phyloP scores from a whole-genome alignment of 2,113 vertebrate species.

The Otus sunia region DNA sequence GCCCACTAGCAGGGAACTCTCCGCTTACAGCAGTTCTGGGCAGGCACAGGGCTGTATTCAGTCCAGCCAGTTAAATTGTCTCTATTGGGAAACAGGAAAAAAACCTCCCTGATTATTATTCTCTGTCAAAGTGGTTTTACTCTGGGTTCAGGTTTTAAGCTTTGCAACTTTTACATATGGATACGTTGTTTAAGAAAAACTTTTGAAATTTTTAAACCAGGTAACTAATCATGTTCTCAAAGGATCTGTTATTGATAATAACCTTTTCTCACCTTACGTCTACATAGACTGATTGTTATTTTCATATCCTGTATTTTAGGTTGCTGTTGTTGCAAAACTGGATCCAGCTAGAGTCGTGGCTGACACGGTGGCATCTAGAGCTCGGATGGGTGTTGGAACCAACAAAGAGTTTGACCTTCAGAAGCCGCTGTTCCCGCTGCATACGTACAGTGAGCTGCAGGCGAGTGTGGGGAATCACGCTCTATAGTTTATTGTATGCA shows the following conservation, averaged over 20 bases:
- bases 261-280: background rate
- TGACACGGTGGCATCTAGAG: conserved; percentile 83
- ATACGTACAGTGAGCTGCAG: conserved; percentile 89
- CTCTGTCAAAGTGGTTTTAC: background rate
- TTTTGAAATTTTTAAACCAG: background rate
- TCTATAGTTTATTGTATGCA: background rate
- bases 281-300: accelerated
- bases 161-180: background rate
- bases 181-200: background rate
- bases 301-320: conserved; percentile 57
- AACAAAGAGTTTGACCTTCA: conserved; percentile 78
- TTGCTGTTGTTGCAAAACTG: conserved; percentile 75
- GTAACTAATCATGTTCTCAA: accelerated
- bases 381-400: conserved; percentile 62
- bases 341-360: conserved; percentile 87
- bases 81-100: background rate
- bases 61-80: background rate
- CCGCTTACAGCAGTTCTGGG: background rate
- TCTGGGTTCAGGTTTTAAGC: background rate
- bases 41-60: background rate
- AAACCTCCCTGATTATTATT: background rate
- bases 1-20: background rate
- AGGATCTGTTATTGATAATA: accelerated
- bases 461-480: conserved; percentile 31
- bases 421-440: conserved; percentile 85